These are phyloP conservation scores for Diploscapter pachys DNA, from an alignment of 1,140 invertebrate species.

Conservation along the genomic window DNA sequence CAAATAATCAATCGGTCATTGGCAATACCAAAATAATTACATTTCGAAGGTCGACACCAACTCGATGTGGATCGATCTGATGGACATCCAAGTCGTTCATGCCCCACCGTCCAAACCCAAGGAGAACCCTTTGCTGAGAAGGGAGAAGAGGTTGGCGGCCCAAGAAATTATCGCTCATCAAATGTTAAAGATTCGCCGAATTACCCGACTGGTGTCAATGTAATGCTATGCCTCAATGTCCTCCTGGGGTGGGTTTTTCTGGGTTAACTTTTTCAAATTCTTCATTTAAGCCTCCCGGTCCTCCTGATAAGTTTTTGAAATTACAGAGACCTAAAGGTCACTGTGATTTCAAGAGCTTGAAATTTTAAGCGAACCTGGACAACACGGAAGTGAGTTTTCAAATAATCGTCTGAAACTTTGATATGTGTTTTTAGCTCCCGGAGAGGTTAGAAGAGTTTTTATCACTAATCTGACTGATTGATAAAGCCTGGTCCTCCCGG, in stretches of 20 bases:
- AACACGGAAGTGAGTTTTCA: constrained; percentile 25
- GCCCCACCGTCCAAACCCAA: constrained; percentile 19
- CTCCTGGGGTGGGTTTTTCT: constrained; percentile 2
- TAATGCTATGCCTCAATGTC: constrained; percentile 24
- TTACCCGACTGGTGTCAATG: constrained; percentile 28
- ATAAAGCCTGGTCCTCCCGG: background rate
- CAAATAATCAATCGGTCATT: too few relatives aligned
- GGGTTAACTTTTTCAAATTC: too few relatives aligned
- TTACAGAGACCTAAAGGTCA: too few relatives aligned
- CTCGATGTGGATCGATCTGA: constrained; percentile 18
- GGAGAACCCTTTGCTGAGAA: constrained; percentile 27
- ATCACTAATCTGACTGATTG: constrained; percentile 17
- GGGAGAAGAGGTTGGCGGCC: constrained; percentile 13
- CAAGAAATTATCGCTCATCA: background rate
- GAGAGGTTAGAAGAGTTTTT: background rate
- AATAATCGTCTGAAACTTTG: background rate
- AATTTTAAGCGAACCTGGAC: constrained; percentile 14
- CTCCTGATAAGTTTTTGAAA: background rate
- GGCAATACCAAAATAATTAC: too few relatives aligned
- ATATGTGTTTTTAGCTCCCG: constrained; percentile 16
- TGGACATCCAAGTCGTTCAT: constrained; percentile 26
- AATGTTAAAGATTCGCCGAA: constrained; percentile 10
- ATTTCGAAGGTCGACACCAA: constrained; percentile 10
- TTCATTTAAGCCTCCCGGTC: constrained; percentile 13
- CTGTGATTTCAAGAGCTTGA: too few relatives aligned